These are phyloP conservation scores for Gadus chalcogrammus DNA, from an alignment of 2,113 vertebrate species.

Conservation along the genomic window DNA sequence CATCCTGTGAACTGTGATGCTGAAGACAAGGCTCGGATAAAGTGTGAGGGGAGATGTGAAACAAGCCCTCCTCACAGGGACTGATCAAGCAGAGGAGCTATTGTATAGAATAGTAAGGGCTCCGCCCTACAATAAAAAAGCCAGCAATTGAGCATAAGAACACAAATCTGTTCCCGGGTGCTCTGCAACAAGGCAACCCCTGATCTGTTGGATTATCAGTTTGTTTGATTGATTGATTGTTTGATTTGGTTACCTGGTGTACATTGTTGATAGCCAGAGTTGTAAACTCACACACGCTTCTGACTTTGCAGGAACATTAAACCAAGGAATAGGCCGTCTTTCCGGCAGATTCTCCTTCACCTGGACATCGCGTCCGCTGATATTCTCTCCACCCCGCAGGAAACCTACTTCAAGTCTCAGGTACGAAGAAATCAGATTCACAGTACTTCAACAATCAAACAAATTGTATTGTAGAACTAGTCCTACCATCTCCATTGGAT, in stretches of 20 bases:
- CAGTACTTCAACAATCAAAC: not conserved
- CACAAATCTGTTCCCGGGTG: too few relatives aligned
- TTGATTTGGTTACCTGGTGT: too few relatives aligned
- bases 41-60: not conserved
- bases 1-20: conserved; percentile 15
- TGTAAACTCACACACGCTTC: conserved; percentile 20
- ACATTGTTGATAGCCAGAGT: too few relatives aligned
- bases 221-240: too few relatives aligned
- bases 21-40: not conserved
- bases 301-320: conserved; percentile 87
- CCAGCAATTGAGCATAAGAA: too few relatives aligned
- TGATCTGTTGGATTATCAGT: too few relatives aligned
- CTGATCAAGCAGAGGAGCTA: conserved; percentile 3
- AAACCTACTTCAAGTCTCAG: conserved; percentile 98
- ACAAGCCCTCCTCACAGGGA: not conserved
- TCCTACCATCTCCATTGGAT: too few relatives aligned
- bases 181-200: too few relatives aligned
- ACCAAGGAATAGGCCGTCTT: conserved; percentile 91
- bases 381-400: conserved; percentile 92
- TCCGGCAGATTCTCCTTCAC: conserved; percentile 94
- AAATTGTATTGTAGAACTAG: too few relatives aligned
- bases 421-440: conserved; percentile 37
- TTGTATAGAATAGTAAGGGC: not conserved
- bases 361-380: conserved; percentile 96
- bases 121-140: not conserved